Conservation (phyloP, 2,888 invertebrate genomes). For the Carterocephalus palaemon region DNA sequence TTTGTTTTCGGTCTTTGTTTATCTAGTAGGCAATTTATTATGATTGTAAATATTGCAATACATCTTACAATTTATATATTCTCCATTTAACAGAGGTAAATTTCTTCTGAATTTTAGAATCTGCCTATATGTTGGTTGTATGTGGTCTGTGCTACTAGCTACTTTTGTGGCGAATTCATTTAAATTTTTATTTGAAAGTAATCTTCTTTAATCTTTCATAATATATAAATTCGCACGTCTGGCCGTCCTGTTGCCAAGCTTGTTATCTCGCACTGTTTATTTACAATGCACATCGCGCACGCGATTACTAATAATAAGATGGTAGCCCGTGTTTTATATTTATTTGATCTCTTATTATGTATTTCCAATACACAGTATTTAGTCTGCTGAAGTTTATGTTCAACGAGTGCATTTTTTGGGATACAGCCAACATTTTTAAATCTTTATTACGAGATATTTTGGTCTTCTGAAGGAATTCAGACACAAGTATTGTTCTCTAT, state of each 20-base stretch:
- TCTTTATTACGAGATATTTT: slow-evolving; percentile 22
- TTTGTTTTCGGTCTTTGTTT: slow-evolving; percentile 22
- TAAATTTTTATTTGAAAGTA: too few species aligned
- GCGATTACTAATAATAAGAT: slow-evolving; percentile 28
- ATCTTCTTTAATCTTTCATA: slow-evolving; percentile 38
- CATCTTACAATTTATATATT: too few species aligned
- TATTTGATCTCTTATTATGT: slow-evolving; percentile 14
- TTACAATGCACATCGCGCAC: slow-evolving; percentile 47
- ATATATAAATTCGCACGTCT: slow-evolving; percentile 38
- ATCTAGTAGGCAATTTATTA: too few species aligned
- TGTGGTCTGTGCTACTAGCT: too few species aligned
- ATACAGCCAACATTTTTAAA: slow-evolving; percentile 24
- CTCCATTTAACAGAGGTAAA: too few species aligned
- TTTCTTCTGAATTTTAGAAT: too few species aligned
- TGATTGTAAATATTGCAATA: too few species aligned
- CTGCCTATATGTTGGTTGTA: too few species aligned
- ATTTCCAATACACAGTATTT: slow-evolving; percentile 12
- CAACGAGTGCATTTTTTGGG: slow-evolving; percentile 21
- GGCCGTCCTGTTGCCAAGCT: slow-evolving; percentile 48
- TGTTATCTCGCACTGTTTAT: slow-evolving; percentile 57
- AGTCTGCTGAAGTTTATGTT: slow-evolving; percentile 12
- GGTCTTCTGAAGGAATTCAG: slow-evolving; percentile 14
- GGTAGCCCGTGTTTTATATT: slow-evolving; percentile 35
- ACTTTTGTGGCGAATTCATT: too few species aligned
- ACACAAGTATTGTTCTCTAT: slow-evolving; percentile 10